A percentile compares a stretch with the other conserved stretches of the same genome.
These are phyloP conservation scores for Nemotelus pantherinus DNA, from an alignment of 2,888 invertebrate genomes.

Conservation along the genomic window DNA sequence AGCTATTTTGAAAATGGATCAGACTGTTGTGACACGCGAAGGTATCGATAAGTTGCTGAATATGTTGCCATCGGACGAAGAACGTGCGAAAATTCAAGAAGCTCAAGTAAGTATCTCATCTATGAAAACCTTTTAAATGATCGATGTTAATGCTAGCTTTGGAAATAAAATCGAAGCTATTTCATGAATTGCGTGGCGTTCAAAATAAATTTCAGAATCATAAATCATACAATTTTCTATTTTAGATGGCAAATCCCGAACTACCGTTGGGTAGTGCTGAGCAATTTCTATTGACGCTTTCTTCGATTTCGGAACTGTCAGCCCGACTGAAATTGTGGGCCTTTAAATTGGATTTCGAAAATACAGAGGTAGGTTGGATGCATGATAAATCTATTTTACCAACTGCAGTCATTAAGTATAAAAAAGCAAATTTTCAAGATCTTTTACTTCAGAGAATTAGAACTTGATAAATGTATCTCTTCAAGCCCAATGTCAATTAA, in stretches of 20 bases:
- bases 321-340: slow-evolving; percentile 96
- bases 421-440: background rate
- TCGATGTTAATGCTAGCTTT: background rate
- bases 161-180: background rate
- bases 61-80: slow-evolving; percentile 98
- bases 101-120: slow-evolving; percentile 71
- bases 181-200: background rate
- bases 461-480: too few relatives aligned
- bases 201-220: background rate
- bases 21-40: slow-evolving; percentile 96
- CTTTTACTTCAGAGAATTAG: background rate
- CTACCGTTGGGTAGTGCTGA: slow-evolving; percentile 86
- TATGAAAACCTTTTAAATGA: background rate
- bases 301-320: slow-evolving; percentile 93
- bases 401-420: too few relatives aligned
- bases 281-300: slow-evolving; percentile 95
- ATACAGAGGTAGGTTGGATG: slow-evolving; percentile 78
- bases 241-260: slow-evolving; percentile 62
- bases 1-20: slow-evolving; percentile 99
- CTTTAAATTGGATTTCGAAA: slow-evolving; percentile 98
- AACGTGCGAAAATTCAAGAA: slow-evolving; percentile 94
- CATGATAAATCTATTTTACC: too few relatives aligned
- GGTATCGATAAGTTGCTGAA: slow-evolving; percentile 97
- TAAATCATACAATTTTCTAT: slow-evolving; percentile 27
- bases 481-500: too few relatives aligned